Evolutionary conservation across 2,888 invertebrate species (phyloP).

Genomic region (Eumerus sabulonum): DNA sequence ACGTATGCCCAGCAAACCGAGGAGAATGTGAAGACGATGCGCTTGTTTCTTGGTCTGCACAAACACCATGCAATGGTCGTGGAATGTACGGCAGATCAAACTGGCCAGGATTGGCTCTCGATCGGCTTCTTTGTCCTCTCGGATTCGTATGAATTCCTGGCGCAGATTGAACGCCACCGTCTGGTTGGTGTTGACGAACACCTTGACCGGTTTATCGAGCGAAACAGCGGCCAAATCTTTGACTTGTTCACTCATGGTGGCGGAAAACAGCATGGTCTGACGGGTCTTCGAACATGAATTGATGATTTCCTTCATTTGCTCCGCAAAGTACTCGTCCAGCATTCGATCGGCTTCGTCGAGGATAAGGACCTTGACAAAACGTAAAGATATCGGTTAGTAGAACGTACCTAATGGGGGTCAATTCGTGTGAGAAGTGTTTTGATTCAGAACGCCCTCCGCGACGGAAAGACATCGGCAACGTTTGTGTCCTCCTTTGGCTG

Average conservation of each 20-base stretch:
- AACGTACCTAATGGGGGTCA: neutral
- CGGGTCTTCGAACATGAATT: constrained; percentile 93
- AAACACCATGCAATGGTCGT: constrained; percentile 95
- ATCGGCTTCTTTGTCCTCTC: constrained; percentile 93
- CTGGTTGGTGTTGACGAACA: constrained; percentile 97
- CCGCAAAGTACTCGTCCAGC: constrained; percentile 98
- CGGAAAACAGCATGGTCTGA: constrained; percentile 98
- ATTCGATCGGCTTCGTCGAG: constrained; percentile 89
- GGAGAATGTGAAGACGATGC: constrained; percentile 93
- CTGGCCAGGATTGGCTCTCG: constrained; percentile 93
- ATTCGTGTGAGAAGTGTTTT: neutral
- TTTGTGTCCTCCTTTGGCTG: constrained; percentile 30
- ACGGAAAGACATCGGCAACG: constrained; percentile 59
- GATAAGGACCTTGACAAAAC: constrained; percentile 80
- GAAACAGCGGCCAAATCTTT: constrained; percentile 96
- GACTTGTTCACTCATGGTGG: constrained; percentile 99
- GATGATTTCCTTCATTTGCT: constrained; percentile 99
- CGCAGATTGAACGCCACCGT: constrained; percentile 96
- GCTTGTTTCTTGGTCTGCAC: constrained; percentile 98
- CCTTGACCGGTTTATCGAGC: constrained; percentile 92
- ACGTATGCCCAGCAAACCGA: constrained; percentile 93
- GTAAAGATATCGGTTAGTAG: neutral
- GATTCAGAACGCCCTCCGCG: constrained; percentile 71
- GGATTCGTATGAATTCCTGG: constrained; percentile 97
- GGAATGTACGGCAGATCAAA: constrained; percentile 91